A percentile compares a stretch with the other conserved stretches of the same genome.
phyloP scores from a whole-genome alignment of 2,113 vertebrate species.

The Tetraodon nigroviridis region DNA sequence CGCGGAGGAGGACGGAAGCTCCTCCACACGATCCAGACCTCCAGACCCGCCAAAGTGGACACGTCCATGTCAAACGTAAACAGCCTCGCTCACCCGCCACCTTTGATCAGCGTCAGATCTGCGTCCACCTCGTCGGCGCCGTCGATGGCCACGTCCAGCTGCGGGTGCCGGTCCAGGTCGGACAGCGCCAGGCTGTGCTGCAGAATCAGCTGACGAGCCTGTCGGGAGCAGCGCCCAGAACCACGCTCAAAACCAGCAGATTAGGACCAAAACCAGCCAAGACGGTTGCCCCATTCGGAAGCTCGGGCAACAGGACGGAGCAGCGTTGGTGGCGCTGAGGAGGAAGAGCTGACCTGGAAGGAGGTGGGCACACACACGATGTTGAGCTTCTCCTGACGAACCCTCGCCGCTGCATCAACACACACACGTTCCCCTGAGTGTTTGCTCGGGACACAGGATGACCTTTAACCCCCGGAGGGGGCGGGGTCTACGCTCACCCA shows the following conservation, averaged over 20 bases:
- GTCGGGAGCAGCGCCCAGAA: conserved; percentile 20
- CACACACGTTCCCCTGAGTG: too few species aligned
- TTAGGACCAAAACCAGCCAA: neutral
- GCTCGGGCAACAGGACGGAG: neutral
- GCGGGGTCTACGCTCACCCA: conserved; percentile 85
- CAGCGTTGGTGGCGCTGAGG: neutral
- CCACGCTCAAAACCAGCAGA: too few species aligned
- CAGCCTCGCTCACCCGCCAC: conserved; percentile 83
- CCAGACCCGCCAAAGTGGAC: too few species aligned
- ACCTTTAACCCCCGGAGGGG: too few species aligned
- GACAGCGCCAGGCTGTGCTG: conserved; percentile 85
- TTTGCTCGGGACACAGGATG: too few species aligned
- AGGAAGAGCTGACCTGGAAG: conserved; percentile 81
- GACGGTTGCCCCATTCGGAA: neutral
- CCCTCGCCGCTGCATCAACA: conserved; percentile 80
- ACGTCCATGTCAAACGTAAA: too few species aligned
- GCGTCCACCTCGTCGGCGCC: conserved; percentile 95
- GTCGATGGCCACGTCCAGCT: conserved; percentile 96
- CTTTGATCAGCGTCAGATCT: conserved; percentile 93
- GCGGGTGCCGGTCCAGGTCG: conserved; percentile 90
- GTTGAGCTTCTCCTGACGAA: conserved; percentile 88
- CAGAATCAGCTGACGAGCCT: conserved; percentile 96
- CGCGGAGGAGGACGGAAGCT: neutral
- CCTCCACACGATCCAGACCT: too few species aligned
- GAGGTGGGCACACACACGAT: conserved; percentile 92